Percentiles rank a stretch among this genome's conserved stretches.
These are phyloP conservation scores for Frieseomelitta varia DNA, from an alignment of 1,140 invertebrate genomes.

Conservation along the genomic window DNA sequence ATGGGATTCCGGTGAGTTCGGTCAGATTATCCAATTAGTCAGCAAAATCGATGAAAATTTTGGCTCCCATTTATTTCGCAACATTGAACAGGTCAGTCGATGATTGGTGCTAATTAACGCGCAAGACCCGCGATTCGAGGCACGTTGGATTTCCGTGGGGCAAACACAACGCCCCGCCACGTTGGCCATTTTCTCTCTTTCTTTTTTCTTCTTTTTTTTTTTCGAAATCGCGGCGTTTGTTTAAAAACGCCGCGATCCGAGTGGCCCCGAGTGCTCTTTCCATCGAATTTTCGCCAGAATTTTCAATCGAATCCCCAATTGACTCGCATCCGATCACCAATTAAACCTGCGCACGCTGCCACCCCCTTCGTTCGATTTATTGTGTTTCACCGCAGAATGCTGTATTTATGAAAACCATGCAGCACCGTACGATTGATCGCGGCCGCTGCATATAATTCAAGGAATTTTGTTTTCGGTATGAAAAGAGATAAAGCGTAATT, in stretches of 20 bases:
- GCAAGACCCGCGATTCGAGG: not conserved
- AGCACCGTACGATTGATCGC: not conserved
- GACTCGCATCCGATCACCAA: not conserved
- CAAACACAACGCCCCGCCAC: not conserved
- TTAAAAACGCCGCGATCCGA: conserved; percentile 23
- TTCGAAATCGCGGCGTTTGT: not conserved
- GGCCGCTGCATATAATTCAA: not conserved
- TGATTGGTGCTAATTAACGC: conserved; percentile 2
- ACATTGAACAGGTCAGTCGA: not conserved
- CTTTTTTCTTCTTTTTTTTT: not conserved
- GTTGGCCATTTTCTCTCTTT: not conserved
- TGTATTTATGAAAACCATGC: not conserved
- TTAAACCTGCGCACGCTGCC: conserved; percentile 4
- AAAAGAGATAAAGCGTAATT: no score
- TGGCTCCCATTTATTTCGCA: not conserved
- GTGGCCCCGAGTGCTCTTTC: conserved; percentile 14
- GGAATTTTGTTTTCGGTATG: no score
- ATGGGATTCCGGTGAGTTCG: not conserved
- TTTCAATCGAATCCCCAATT: conserved; percentile 36
- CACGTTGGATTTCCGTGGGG: not conserved
- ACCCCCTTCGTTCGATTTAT: conserved; percentile 2
- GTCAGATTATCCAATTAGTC: not conserved
- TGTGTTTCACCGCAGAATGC: no score
- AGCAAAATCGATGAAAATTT: not conserved
- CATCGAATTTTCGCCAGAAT: conserved; percentile 14